Evolutionary conservation across 2,888 invertebrate genomes (phyloP).

Genomic region (Tyria jacobaeae): DNA sequence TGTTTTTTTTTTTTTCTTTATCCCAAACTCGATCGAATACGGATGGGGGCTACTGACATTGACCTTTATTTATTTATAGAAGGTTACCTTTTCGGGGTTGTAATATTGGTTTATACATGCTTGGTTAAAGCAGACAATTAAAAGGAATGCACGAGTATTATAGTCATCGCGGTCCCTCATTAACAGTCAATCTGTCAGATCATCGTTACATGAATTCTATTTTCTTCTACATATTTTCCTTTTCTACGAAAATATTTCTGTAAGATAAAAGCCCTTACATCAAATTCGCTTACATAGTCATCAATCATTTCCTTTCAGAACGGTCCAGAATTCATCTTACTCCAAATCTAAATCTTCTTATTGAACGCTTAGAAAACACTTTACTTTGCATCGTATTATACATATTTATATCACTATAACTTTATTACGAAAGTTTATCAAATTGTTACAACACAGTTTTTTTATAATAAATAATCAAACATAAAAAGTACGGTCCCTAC

Average conservation of each 20-base stretch:
- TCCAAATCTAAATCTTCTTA: slow-evolving; percentile 21
- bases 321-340: slow-evolving; percentile 13
- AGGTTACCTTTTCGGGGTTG: too few species aligned
- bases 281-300: slow-evolving; percentile 28
- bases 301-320: slow-evolving; percentile 44
- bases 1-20: too few species aligned
- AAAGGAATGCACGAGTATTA: too few species aligned
- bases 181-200: background rate
- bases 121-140: too few species aligned
- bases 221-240: slow-evolving; percentile 21
- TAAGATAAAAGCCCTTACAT: slow-evolving; percentile 28
- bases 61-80: too few species aligned
- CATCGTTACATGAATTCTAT: slow-evolving; percentile 2
- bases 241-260: slow-evolving; percentile 28
- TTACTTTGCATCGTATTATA: background rate
- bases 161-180: background rate
- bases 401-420: slow-evolving; percentile 29
- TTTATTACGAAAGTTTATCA: too few species aligned
- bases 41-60: too few species aligned
- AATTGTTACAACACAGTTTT: too few species aligned
- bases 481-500: too few species aligned
- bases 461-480: too few species aligned
- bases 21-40: too few species aligned
- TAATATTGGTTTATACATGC: too few species aligned
- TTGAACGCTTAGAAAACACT: background rate